Base-by-base conservation (phyloP, 2,113 vertebrate species). In the Muntiacus reevesi region DNA sequence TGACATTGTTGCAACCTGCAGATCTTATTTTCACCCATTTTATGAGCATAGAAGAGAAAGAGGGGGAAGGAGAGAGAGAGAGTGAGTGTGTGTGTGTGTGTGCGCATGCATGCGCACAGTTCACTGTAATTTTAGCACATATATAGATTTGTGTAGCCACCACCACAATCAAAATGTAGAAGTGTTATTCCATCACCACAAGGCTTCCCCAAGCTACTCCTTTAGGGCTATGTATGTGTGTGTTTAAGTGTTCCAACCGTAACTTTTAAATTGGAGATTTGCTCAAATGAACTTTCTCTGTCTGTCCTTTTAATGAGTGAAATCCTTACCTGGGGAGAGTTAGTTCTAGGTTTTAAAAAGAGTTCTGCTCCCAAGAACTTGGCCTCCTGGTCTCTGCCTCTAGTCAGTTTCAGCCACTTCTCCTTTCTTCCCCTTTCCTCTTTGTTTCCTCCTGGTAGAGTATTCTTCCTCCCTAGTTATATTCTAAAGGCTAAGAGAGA, bases 181-280 rank as follows among this genome's bases (percentile, higher is more conserved):
- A 96, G 27, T 88, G 43, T 89, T 43, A 16, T 89, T 89, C 88
- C 81, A 23, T 92, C 27, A 81, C 23, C 28, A 57, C 17, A 45
- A 87, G 16, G 7, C 50, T 89, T 15, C 21, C 47, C 40, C 2
- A 12, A 89, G 57, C 82, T 91, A 23, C 25, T 33, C 27, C n/a
- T 47, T 85, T 52, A 83, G 67, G 92, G 52, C 89, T 83, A 33
- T 50, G 8, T 64, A 21, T 50, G 28, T 59, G 15, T 67, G 27
- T 95, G 11, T 71, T 23, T 76, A 84, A 92, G 36, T 52, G 11
- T 79, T 89, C 43, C 90, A 89, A 30, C 21, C 60, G 11, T 87
- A 87, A 91, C 74, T 92, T 87, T 91, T 23, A 90, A 87, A 81
- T 33, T 86, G 64, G 88, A 96, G 25, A 91, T 96, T 97, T 97